phyloP scores from a whole-genome alignment of 2,888 invertebrate species.

The Lumbricus terrestris region DNA sequence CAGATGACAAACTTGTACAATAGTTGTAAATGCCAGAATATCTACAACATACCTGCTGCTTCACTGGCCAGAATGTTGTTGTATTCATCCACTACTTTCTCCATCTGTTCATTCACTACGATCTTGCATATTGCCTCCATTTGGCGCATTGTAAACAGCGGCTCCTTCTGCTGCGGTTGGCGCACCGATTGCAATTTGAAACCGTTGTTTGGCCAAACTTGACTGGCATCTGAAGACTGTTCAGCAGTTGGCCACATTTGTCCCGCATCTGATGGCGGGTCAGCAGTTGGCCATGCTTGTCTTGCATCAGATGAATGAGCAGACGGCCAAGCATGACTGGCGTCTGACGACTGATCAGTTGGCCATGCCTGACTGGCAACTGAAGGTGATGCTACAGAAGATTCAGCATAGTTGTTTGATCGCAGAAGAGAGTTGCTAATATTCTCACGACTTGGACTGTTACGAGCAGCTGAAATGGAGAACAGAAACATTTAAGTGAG shows the following conservation, averaged over 20 bases:
- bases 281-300: neutral
- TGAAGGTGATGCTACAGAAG: neutral
- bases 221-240: neutral
- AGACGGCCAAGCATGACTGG: neutral
- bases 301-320: neutral
- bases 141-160: neutral
- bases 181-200: neutral
- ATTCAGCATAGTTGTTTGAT: conserved; percentile 3
- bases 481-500: neutral
- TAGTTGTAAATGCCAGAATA: no score
- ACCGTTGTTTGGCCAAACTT: neutral
- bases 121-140: neutral
- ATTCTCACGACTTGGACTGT: neutral
- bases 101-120: neutral
- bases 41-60: neutral
- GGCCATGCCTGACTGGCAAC: neutral
- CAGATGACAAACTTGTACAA: no score
- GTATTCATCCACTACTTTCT: neutral
- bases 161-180: neutral
- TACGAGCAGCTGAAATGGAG: neutral
- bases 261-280: neutral
- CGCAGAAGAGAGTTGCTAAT: neutral
- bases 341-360: neutral
- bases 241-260: neutral
- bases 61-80: conserved; percentile 8